Evolutionary conservation across 2,797 vertebrate species (phyloP).

Genomic region (Bradypodion pumilum): DNA sequence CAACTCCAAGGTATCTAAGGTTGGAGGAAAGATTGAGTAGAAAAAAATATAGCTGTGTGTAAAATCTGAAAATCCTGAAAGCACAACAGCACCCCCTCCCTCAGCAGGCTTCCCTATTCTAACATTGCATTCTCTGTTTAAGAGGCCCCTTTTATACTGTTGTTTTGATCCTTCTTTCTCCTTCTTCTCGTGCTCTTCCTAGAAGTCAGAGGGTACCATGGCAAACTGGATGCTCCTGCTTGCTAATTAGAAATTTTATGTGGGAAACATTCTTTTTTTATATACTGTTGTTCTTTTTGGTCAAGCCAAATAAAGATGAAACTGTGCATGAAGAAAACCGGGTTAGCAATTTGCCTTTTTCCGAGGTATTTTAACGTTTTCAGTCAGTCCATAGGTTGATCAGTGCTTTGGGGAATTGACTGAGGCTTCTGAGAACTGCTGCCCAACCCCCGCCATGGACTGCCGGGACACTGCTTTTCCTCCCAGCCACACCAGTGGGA

Average conservation of each 20-base stretch:
- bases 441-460: too few species aligned
- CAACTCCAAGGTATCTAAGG: too few species aligned
- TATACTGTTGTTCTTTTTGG: conserved; percentile 81
- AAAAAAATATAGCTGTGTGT: conserved; percentile 35
- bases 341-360: conserved; percentile 81
- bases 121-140: conserved; percentile 73
- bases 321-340: conserved; percentile 82
- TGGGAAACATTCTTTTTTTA: conserved; percentile 79
- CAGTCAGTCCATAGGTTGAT: too few species aligned
- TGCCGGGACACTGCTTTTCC: too few species aligned
- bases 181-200: not conserved
- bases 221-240: not conserved
- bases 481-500: too few species aligned
- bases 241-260: conserved; percentile 35
- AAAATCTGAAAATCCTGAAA: conserved; percentile 72
- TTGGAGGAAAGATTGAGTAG: conserved; percentile 48
- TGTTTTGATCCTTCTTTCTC: too few species aligned
- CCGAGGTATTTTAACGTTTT: conserved; percentile 82
- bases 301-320: conserved; percentile 81
- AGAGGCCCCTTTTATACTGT: conserved; percentile 81
- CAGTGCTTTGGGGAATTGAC: too few species aligned
- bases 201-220: too few species aligned
- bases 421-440: too few species aligned
- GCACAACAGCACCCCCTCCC: conserved; percentile 76
- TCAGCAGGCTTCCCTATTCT: conserved; percentile 74